These are phyloP conservation scores for Amphiprion percula DNA, from an alignment of 2,113 vertebrate genomes.

Conservation along the genomic window DNA sequence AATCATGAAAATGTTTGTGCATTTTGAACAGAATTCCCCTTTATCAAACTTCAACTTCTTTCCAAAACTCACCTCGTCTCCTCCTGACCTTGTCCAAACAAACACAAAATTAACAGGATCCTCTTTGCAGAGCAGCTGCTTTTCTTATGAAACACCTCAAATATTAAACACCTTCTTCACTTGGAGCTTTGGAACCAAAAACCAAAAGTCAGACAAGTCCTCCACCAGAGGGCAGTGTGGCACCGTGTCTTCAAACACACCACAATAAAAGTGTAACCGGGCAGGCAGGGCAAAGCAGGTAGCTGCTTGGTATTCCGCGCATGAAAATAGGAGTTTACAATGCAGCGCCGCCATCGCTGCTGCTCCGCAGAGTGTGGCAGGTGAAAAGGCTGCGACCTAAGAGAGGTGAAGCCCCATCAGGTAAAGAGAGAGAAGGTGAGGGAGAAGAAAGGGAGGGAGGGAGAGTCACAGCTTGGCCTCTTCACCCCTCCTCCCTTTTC, in stretches of 20 bases:
- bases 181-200: neutral
- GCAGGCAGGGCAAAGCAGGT: neutral
- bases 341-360: constrained; percentile 42
- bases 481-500: constrained; percentile 9
- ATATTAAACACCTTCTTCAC: constrained; percentile 59
- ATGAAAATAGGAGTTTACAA: constrained; percentile 44
- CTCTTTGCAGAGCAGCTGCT: constrained; percentile 49
- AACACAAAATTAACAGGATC: constrained; percentile 13
- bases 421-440: neutral
- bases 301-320: constrained; percentile 64
- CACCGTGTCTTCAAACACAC: neutral
- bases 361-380: constrained; percentile 39
- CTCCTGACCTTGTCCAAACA: constrained; percentile 5
- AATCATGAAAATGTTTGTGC: too few relatives aligned
- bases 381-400: constrained; percentile 64
- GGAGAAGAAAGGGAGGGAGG: neutral
- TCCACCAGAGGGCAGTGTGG: constrained; percentile 76
- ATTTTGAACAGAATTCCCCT: neutral
- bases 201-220: neutral
- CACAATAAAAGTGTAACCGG: neutral
- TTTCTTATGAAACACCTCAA: constrained; percentile 60
- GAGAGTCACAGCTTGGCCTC: constrained; percentile 25
- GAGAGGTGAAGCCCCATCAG: constrained; percentile 38
- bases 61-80: neutral
- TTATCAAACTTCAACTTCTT: neutral